These are phyloP conservation scores for Andrena fulva DNA, from an alignment of 2,888 invertebrate species.

Conservation along the genomic window DNA sequence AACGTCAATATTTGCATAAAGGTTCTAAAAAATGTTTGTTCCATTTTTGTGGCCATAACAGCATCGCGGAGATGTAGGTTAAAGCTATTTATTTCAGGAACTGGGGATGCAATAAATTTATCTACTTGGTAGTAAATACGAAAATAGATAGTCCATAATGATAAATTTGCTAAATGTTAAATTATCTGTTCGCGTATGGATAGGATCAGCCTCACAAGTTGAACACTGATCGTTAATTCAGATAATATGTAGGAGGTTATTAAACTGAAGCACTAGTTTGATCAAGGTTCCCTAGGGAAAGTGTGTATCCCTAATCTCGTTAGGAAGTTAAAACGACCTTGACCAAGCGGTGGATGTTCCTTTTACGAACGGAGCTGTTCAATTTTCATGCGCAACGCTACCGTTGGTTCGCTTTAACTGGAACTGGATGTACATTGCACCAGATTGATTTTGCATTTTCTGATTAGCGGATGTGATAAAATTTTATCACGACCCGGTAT, in stretches of 20 bases:
- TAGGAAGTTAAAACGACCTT: slow-evolving; percentile 51
- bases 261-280: slow-evolving; percentile 27
- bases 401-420: not conserved
- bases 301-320: slow-evolving; percentile 45
- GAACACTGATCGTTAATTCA: not conserved
- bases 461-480: not conserved
- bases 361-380: slow-evolving; percentile 32
- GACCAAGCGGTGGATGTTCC: slow-evolving; percentile 18
- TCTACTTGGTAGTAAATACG: too few relatives aligned
- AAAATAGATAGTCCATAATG: too few relatives aligned
- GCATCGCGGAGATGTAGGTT: too few relatives aligned
- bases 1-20: too few relatives aligned
- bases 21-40: too few relatives aligned
- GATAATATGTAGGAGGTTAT: slow-evolving; percentile 16
- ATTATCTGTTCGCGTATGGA: not conserved
- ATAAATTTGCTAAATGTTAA: not conserved
- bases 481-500: too few relatives aligned
- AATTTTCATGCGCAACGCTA: slow-evolving; percentile 46
- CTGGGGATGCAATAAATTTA: too few relatives aligned
- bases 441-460: slow-evolving; percentile 8
- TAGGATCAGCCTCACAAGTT: not conserved
- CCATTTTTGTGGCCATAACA: too few relatives aligned
- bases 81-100: too few relatives aligned
- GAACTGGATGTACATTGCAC: not conserved
- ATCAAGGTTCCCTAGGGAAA: slow-evolving; percentile 33